phyloP scores from a whole-genome alignment of 92 coral and sea anemone species.

The Heteractis magnifica region DNA sequence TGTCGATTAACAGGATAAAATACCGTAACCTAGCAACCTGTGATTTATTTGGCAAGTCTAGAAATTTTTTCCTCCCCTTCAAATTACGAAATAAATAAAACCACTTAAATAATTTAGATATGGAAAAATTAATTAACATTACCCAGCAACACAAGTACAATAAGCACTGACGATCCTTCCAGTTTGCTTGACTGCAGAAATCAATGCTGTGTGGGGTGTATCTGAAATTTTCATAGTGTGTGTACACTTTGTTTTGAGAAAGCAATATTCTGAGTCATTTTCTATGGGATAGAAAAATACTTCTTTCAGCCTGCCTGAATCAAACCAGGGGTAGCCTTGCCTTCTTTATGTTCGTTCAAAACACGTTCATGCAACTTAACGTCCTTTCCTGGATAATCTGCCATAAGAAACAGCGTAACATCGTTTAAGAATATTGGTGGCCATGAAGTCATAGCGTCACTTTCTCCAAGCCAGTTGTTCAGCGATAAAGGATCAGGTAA shows the following conservation, averaged over 20 bases:
- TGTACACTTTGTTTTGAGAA: slow-evolving; percentile 11
- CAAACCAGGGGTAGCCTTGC: slow-evolving; percentile 56
- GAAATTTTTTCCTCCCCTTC: not conserved
- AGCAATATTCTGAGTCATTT: slow-evolving; percentile 10
- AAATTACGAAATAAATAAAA: not conserved
- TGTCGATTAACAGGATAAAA: not conserved
- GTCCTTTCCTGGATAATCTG: slow-evolving; percentile 59
- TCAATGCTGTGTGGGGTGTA: slow-evolving; percentile 47
- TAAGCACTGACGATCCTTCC: slow-evolving; percentile 49
- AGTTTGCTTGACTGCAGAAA: slow-evolving; percentile 30
- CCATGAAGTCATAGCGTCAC: slow-evolving; percentile 43
- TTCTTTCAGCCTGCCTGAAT: slow-evolving; percentile 53
- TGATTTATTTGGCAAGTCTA: not conserved
- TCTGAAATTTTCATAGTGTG: slow-evolving; percentile 53
- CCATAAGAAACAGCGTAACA: slow-evolving; percentile 47
- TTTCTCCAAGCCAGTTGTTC: no score
- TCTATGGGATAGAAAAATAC: slow-evolving; percentile 13
- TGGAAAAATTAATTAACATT: not conserved
- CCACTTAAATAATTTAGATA: not conserved
- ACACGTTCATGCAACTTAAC: slow-evolving; percentile 32
- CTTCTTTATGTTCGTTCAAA: slow-evolving; percentile 57
- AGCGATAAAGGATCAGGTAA: no score
- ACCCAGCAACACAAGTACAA: slow-evolving; percentile 66
- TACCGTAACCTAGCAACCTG: not conserved
- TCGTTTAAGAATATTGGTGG: slow-evolving; percentile 56